phyloP scores from a whole-genome alignment of 23 tunicate species.

The Styela clava region DNA sequence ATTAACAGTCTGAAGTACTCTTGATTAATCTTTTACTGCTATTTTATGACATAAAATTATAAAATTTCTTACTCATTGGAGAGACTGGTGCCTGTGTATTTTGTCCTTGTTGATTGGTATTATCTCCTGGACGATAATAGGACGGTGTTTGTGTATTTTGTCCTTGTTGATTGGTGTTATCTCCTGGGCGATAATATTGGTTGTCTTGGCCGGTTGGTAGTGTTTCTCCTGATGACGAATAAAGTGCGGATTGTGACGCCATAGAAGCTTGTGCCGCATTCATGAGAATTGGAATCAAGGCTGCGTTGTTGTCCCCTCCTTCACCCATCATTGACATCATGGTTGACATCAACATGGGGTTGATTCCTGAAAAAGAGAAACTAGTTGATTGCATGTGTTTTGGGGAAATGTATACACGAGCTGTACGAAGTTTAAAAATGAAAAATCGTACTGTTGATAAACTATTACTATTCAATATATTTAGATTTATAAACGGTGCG shows the following conservation, averaged over 20 bases:
- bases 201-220: background rate
- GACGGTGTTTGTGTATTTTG: background rate
- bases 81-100: too few species aligned
- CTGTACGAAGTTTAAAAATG: too few species aligned
- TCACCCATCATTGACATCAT: background rate
- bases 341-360: background rate
- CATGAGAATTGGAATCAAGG: background rate
- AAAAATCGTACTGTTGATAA: too few species aligned
- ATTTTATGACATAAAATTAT: too few species aligned
- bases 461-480: too few species aligned
- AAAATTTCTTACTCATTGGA: too few species aligned
- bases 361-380: background rate
- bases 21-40: too few species aligned
- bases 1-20: too few species aligned
- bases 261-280: background rate
- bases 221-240: background rate
- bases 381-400: too few species aligned
- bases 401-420: too few species aligned
- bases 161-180: background rate
- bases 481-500: too few species aligned
- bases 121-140: background rate
- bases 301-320: background rate
- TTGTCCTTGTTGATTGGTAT: background rate
- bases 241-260: background rate
- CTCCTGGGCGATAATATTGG: background rate